Base-by-base conservation (phyloP, 2,113 vertebrate species). In the Lepus americanus region DNA sequence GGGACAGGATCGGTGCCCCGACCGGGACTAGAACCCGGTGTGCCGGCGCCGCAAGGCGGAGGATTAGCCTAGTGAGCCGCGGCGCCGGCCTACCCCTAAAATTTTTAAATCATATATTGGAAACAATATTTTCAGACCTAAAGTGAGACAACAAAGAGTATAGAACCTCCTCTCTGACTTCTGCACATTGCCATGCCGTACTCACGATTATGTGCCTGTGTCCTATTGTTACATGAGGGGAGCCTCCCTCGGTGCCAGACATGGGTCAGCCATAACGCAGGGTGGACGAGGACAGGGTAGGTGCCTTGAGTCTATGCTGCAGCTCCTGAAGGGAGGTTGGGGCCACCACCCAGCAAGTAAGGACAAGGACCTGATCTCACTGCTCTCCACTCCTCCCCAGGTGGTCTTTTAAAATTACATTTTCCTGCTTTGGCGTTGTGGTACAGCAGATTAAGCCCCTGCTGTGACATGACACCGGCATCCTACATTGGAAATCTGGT, bases 391-490 rank as follows among this genome's bases (percentile, higher is more conserved):
- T 59, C 19, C 8, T 25, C 3, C 1, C 20, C 14, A 31, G 25
- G 17, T 76, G 49, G 49, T 84, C 36, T 87, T 79, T 87, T 79
- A 72, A 87, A 90, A 61, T 59, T 61, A 96, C 94, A 90, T 92
- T 7, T 51, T 87, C 53, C 70, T 95, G 17, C 14, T 17, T 59
- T 59, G 55, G 55, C 55, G 17, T 59, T 59, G 55, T 59, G 55
- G 13, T 59, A 59, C 17, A 20, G 55, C 55, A 19, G 55, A 19
- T 16, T 59, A 59, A 59, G 55, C 3, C 17, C 55, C 55, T 59
- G 55, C 19, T 16, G 13, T 59, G 55, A 59, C 19, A 17, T 59
- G 55, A 59, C 19, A 17, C 55, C 6, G 6, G 17, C 3, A 20
- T 19, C 55, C 19, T 59, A 59, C 19, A 19, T 59, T 59, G 55